Base-by-base conservation (phyloP, 2,797 vertebrate species). In the Sylvilagus floridanus region DNA sequence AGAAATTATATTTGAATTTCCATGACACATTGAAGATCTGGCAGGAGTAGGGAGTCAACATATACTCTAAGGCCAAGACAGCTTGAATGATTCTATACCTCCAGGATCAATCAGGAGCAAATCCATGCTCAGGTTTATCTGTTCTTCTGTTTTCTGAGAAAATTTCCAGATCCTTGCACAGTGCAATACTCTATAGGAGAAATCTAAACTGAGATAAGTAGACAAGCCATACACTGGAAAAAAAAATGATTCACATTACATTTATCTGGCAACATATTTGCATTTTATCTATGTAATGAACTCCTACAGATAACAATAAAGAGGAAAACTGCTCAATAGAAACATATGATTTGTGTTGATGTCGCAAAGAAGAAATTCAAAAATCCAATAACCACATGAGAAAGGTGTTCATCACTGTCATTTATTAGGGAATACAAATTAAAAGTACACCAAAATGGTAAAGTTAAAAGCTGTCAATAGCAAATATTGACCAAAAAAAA, bases 131-230 rank as follows among this genome's bases (percentile, higher is more conserved):
- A 0, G 13, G 13, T 72, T 93, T 24, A 73, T 7, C 71, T 91
- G 37, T 37, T 35, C 19, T 92, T 87, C 21, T 32, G 26, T 79
- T 91, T 73, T 54, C 19, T 54, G 52, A 68, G 63, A 95, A 94
- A 54, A 28, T 62, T 66, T 16, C 62, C 86, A 88, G 57, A 91
- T 93, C 26, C 84, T 82, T 79, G 62, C 32, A 75, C 30, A 68
- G 26, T 78, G 16, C 60, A 79, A 79, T 77, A 50, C 42, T 84
- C 62, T 7, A 21, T n/a, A 35, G 35, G 66, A 95, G 57, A 95
- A 82, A 94, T 62, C 10, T 69, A 87, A 95, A 66, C 21, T 26
- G 57, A 17, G 28, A 75, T 52, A 92, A 32, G 60, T 42, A 91
- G 30, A 24, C 22, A 93, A 73, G 26, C 1, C 21, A 63, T 12